Conservation (phyloP, 37 sponge, comb jelly and placozoan species). For the Halisarca cf. caerulea region DNA sequence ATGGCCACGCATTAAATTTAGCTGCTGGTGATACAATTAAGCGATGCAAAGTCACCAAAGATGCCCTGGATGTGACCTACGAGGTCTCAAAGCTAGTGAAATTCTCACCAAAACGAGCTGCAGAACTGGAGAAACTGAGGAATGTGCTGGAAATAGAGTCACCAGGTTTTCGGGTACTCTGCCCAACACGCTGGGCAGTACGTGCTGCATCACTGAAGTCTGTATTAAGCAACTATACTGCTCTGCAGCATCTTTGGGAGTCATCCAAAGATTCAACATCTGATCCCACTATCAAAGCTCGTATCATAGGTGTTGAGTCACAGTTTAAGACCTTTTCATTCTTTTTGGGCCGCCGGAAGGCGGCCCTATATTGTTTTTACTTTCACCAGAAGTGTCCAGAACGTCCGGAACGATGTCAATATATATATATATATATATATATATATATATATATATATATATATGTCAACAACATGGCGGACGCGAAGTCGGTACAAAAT, state of each 20-base stretch:
- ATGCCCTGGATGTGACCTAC: background rate
- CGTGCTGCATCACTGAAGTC: constrained; percentile 25
- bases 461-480: no score
- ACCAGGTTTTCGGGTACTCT: constrained; percentile 28
- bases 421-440: no score
- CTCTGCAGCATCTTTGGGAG: constrained; percentile 28
- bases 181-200: constrained; percentile 33
- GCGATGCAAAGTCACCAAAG: background rate
- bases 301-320: constrained; percentile 27
- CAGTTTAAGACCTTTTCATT: constrained; percentile 33
- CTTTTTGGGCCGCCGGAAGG: no score
- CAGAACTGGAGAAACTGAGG: background rate
- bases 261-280: constrained; percentile 2
- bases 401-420: no score
- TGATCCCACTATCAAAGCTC: constrained; percentile 24
- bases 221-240: constrained; percentile 28
- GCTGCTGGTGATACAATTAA: background rate
- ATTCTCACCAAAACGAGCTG: background rate
- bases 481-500: no score
- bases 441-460: no score
- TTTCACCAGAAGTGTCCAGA: no score
- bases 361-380: no score
- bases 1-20: constrained; percentile 17
- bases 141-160: background rate
- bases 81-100: constrained; percentile 24